phyloP scores from a whole-genome alignment of 1,140 invertebrate genomes.

The Drosophila obscura region DNA sequence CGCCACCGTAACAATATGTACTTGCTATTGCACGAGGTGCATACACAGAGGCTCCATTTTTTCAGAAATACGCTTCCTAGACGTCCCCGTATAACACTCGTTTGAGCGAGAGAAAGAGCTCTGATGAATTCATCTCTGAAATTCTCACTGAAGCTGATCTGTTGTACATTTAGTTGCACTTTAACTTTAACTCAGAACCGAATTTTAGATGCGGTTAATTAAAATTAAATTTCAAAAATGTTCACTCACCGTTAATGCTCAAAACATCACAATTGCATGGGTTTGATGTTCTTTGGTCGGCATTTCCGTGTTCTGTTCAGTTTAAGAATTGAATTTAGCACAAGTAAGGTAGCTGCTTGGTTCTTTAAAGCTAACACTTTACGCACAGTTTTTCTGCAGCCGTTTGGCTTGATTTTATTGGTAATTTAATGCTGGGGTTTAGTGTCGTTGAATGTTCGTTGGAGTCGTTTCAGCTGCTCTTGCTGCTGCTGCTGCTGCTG shows the following conservation, averaged over 20 bases:
- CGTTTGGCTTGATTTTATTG: constrained; percentile 28
- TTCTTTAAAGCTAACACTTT: constrained; percentile 17
- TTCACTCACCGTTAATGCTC: constrained; percentile 58
- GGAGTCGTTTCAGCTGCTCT: constrained; percentile 35
- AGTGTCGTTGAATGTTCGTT: constrained; percentile 43
- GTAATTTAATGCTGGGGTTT: constrained; percentile 13
- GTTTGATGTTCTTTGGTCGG: constrained; percentile 53
- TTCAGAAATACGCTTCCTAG: neutral
- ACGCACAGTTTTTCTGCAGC: constrained; percentile 17
- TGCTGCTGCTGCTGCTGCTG: neutral
- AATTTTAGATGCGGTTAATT: constrained; percentile 63
- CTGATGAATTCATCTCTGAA: constrained; percentile 15
- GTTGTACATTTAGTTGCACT: constrained; percentile 2
- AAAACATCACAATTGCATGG: constrained; percentile 36
- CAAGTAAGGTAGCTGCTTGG: constrained; percentile 25
- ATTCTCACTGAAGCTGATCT: constrained; percentile 6
- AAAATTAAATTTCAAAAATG: constrained; percentile 19
- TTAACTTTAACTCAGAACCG: constrained; percentile 1
- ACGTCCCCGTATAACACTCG: constrained; percentile 1
- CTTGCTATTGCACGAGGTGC: no score
- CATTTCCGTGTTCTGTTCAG: constrained; percentile 29
- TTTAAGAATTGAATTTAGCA: constrained; percentile 23
- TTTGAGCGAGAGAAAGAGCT: no score
- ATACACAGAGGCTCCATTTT: no score
- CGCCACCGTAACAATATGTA: no score